phyloP scores from a whole-genome alignment of 92 coral and sea anemone genomes.

The Phenganax marumi region DNA sequence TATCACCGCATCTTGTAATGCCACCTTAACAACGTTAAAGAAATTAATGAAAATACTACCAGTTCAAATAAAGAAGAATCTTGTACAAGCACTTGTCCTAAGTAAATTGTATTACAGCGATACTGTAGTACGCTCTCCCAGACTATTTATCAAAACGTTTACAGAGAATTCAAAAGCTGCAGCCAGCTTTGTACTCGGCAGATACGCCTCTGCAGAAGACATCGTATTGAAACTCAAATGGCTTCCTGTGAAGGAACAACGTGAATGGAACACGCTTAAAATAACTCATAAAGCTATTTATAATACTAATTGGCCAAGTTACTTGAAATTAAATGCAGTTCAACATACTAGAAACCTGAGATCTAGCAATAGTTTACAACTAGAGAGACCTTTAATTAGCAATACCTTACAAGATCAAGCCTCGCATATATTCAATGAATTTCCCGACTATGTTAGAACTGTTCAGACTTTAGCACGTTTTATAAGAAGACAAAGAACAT shows the following conservation, averaged over 20 bases:
- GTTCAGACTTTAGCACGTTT: slow-evolving; percentile 11
- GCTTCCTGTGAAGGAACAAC: slow-evolving; percentile 29
- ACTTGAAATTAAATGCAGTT: background rate
- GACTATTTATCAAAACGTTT: slow-evolving; percentile 33
- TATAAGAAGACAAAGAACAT: background rate
- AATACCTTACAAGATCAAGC: slow-evolving; percentile 7
- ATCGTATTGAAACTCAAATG: slow-evolving; percentile 50
- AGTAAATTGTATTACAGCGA: slow-evolving; percentile 44
- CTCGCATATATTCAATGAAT: slow-evolving; percentile 5
- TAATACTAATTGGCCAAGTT: background rate
- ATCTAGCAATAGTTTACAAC: background rate
- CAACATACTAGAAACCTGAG: background rate
- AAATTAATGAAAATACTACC: background rate
- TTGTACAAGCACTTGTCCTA: slow-evolving; percentile 47
- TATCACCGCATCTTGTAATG: background rate
- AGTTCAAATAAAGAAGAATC: slow-evolving; percentile 36
- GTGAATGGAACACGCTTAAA: background rate
- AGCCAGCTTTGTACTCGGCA: slow-evolving; percentile 53
- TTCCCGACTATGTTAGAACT: slow-evolving; percentile 6
- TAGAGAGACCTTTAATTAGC: background rate
- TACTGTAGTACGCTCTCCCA: slow-evolving; percentile 30
- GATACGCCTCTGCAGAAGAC: slow-evolving; percentile 42
- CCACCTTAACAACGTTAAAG: background rate
- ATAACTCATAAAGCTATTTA: background rate
- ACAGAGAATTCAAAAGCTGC: slow-evolving; percentile 43